A percentile compares a stretch with the other conserved stretches of the same genome.
phyloP scores from a whole-genome alignment of 2,888 invertebrate species.

The Machimus atricapillus region DNA sequence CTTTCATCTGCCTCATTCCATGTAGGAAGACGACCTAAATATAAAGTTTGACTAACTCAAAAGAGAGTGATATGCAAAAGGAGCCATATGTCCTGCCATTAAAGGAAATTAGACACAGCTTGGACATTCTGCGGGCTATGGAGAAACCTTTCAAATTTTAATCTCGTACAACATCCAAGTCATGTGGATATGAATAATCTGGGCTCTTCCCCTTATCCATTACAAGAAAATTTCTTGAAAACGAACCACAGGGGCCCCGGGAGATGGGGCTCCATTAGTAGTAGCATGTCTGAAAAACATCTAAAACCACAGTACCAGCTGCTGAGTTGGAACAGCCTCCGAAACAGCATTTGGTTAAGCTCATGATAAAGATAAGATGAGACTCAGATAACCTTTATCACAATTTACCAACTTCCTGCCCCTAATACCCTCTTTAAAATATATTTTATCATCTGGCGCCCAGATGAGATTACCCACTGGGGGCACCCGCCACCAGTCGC shows the following conservation, averaged over 20 bases:
- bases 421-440: slow-evolving; percentile 33
- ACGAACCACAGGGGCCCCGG: background rate
- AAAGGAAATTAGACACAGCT: background rate
- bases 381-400: slow-evolving; percentile 31
- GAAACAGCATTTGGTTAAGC: slow-evolving; percentile 1
- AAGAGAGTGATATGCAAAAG: background rate
- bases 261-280: background rate
- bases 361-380: slow-evolving; percentile 28
- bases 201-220: background rate
- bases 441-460: slow-evolving; percentile 27
- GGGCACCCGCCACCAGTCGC: background rate
- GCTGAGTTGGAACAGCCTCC: background rate
- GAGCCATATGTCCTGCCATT: background rate
- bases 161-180: background rate
- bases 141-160: background rate
- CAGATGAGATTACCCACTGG: background rate
- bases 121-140: background rate
- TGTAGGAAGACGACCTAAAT: background rate
- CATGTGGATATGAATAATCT: background rate
- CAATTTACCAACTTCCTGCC: slow-evolving; percentile 19
- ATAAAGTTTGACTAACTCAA: background rate
- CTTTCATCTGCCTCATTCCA: no score
- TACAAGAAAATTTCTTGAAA: background rate
- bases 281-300: background rate
- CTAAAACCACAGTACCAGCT: background rate